Percentiles rank a stretch among this genome's conserved stretches.
phyloP scores from a whole-genome alignment of 2,888 invertebrate species.

The Leucoma salicis region DNA sequence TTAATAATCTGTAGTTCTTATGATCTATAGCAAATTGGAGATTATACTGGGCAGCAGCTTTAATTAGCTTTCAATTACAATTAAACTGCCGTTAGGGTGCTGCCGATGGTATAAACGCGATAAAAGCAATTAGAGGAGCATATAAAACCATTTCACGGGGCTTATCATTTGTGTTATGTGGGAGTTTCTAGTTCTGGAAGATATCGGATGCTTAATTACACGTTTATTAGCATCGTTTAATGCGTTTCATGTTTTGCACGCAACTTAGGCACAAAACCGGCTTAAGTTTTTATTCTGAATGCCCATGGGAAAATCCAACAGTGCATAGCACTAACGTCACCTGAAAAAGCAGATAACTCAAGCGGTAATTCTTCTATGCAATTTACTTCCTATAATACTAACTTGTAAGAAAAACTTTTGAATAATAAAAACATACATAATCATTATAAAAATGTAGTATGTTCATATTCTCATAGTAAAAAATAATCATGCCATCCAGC shows the following conservation, averaged over 20 bases:
- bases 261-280: constrained; percentile 8
- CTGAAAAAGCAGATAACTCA: no score
- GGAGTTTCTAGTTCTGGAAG: constrained; percentile 23
- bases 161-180: constrained; percentile 34
- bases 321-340: no score
- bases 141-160: constrained; percentile 42
- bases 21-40: constrained; percentile 55
- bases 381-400: no score
- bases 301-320: constrained; percentile 7
- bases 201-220: constrained; percentile 14
- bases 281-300: constrained; percentile 3
- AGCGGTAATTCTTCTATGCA: no score
- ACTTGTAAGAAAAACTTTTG: no score
- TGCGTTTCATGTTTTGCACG: constrained; percentile 10
- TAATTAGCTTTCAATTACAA: constrained; percentile 62
- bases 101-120: constrained; percentile 39
- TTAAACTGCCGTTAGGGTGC: constrained; percentile 52
- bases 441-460: no score
- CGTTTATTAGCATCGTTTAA: constrained; percentile 10
- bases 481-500: no score
- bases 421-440: no score
- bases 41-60: constrained; percentile 41
- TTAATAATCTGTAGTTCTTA: constrained; percentile 40
- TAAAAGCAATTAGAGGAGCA: constrained; percentile 52
- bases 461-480: no score